Base-by-base conservation (phyloP, 2,888 invertebrate species). In the Diaprepes abbreviatus region DNA sequence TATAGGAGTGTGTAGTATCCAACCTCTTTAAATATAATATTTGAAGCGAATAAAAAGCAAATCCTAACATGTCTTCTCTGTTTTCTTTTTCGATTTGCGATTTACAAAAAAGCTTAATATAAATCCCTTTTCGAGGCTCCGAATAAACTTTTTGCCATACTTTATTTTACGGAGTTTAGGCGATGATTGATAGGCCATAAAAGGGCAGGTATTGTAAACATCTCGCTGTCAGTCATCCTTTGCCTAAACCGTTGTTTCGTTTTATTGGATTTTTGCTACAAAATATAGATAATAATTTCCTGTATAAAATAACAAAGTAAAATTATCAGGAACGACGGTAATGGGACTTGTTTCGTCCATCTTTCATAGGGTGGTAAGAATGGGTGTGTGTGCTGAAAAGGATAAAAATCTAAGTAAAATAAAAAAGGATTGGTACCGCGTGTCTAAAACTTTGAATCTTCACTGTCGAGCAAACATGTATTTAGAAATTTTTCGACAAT, bases 181-280 rank as follows among this genome's bases (percentile, higher is more conserved):
- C 16, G 19, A 35, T n/a, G 9, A 35, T 35, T 35, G 9, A 35
- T 35, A 35, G 9, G n/a, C 35, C n/a, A 35, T 10, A n/a, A 10
- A 10, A 10, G n/a, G n/a, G 35, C 10, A 35, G n/a, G 35, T 35
- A 35, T n/a, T n/a, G 35, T 35, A 10, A 35, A 35, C 35, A 35
- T 10, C n/a, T 14, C 48, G 24, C 40, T 58, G 57, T 58, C 57
- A 40, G 24, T 58, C 38, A 40, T 24, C 19, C 40, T 58, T 58
- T 58, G 19, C 24, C 24, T 38, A 38, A 38, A 24, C 40, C 57
- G 57, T 58, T 58, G 57, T 58, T 58, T 58, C 28, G 28, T 40
- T 40, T 58, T 58, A 58, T 58, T 58, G 40, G 40, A 24, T 33
- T 21, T 35, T 43, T 43, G 19, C 43, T 43, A 43, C 43, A 43